Evolutionary conservation across 2,797 vertebrate species (phyloP), one percentile per base, ranked within the genome.

Genomic region (Phoxinus dragarum): DNA sequence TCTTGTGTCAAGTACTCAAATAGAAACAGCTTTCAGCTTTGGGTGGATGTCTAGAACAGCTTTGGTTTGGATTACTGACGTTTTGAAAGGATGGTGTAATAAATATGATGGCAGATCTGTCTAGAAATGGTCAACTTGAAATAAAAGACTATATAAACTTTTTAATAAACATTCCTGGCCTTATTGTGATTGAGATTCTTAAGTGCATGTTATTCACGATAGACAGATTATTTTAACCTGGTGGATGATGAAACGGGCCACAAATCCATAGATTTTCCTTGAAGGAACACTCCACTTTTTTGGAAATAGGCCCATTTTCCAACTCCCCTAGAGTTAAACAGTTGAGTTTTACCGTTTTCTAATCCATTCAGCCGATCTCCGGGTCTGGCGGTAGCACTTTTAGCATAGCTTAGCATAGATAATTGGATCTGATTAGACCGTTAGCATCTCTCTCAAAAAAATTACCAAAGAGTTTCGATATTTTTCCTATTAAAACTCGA

Each of bases 1-100:
- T 82, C 80, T 54, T 12, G 68, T 72, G 80, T 82, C 44, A 56
- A 69, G 47, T 77, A 38, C 61, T 68, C 64, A 78, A 78, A 84
- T 56, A 84, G 75, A 79, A 71, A 79, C 8, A 27, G 36, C 83
- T 61, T 84, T 84, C 66, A 44, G 83, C 67, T 78, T 84, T 78
- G 59, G 27, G 31, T 79, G 8, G 27, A 78, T 59, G 66, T 77
- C 36, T 68, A n/a, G 52, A 78, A 78, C 49, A 67, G 82, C 36
- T 64, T 67, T 83, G 44, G 17, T 83, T 83, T 67, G 34, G 69
- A 84, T 71, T 44, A 68, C 59, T 34, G 73, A 77, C 17, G 14
- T 67, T 54, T 76, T 84, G 34, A 54, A 74, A 74, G 27, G 34
- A 66, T 21, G 23, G 34, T 81, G 7, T 34, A n/a, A 52, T 34